Base-by-base conservation (phyloP, 2,888 invertebrate species). In the Eristalis tenax region DNA sequence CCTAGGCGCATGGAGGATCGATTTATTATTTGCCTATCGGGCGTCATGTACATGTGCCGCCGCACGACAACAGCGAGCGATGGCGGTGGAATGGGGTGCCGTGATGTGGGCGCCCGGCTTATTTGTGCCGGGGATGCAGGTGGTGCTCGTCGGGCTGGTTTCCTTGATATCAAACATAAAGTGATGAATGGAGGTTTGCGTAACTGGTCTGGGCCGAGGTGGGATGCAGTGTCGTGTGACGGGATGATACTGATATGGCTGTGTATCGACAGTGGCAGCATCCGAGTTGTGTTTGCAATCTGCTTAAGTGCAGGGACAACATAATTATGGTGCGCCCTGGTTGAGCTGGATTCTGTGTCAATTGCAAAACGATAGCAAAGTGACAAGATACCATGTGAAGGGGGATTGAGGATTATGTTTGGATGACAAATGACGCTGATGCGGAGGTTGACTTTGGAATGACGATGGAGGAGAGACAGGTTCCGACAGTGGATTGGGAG, bases 1-100 rank as follows among this genome's bases (percentile, higher is more conserved):
- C 71, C 61, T 74, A 83, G 83, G 83, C 83, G 76, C 76, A 80
- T 76, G 75, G 79, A 76, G 83, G 75, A 87, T 83, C 83, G 87
- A 87, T 87, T 87, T 87, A 87, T 87, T 87, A 87, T 87, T 87
- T 87, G 87, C 87, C 87, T 87, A 87, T 87, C 83, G 83, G 87
- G 83, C 80, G 87, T 87, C 87, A 87, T 87, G 79, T 79, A 65
- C 75, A 75, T 59, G 66, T 66, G 79, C 50, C 50, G 50, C 50
- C 5, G n/a, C 43, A 38, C 66, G 28, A 35, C 22, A 57, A 28
- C 32, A 59, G 56, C 22, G 32, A 28, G 28, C 5, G 6, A 6
- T 4, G 8, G 5, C 32, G 32, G 1, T 1, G 4, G 32, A 32
- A 10, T 5, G 32, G 32, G 56, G 56, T n/a, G 56, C 6, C 18